Conservation (phyloP, 2,888 invertebrate genomes). For the Agrenia bidenticulata region DNA sequence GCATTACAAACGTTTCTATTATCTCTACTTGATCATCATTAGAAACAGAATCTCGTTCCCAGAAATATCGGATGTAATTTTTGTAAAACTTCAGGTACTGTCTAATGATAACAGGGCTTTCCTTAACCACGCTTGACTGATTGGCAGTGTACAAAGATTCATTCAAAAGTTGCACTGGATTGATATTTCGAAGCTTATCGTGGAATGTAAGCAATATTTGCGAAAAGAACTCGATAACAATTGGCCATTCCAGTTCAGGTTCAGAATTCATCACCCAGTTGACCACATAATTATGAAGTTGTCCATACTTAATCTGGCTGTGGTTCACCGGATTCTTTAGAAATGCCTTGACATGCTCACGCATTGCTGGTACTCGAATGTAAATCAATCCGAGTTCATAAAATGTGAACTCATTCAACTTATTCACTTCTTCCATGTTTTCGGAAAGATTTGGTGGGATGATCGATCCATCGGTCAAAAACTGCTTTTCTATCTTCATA, state of each 20-base stretch:
- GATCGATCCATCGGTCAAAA: no score
- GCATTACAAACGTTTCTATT: not conserved
- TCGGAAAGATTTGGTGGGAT: no score
- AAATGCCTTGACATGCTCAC: not conserved
- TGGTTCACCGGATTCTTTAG: not conserved
- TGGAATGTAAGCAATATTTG: constrained; percentile 5
- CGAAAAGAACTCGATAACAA: constrained; percentile 1
- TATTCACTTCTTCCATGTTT: no score
- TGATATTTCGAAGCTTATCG: not conserved
- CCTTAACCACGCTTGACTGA: not conserved
- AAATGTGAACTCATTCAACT: no score
- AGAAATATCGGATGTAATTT: not conserved
- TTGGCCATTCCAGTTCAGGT: constrained; percentile 5
- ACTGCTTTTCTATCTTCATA: not conserved
- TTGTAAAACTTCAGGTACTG: constrained; percentile 17
- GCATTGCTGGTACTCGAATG: constrained; percentile 9
- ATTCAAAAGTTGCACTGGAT: not conserved
- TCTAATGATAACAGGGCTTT: not conserved
- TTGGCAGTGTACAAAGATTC: not conserved
- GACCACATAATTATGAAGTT: not conserved
- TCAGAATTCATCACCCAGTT: constrained; percentile 8
- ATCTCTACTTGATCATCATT: not conserved
- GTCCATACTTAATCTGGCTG: not conserved
- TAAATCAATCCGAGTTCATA: constrained; percentile 20
- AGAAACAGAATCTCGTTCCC: not conserved